Conservation (phyloP, 1,140 invertebrate species). For the Brachionus paranguensis region DNA sequence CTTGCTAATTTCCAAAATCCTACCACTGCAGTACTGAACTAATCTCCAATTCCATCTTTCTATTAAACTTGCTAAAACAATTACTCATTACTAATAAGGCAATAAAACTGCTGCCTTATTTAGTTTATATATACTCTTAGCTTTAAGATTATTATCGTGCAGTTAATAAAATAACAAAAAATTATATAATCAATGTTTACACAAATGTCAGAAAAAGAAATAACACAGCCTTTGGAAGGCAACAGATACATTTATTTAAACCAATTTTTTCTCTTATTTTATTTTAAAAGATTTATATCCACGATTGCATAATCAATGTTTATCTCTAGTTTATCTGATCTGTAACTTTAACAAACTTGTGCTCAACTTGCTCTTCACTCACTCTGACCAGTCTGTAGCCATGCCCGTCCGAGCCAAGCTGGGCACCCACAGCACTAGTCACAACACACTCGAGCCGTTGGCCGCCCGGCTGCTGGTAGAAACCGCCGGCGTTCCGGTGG, state of each 20-base stretch:
- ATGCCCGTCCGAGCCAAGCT: conserved; percentile 54
- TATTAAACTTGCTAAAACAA: conserved; percentile 20
- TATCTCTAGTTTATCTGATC: conserved; percentile 37
- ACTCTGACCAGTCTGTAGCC: conserved; percentile 58
- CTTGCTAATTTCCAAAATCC: neutral
- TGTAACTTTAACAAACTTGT: conserved; percentile 47
- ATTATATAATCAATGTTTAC: conserved; percentile 28
- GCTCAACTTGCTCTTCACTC: conserved; percentile 47
- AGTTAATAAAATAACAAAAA: conserved; percentile 1
- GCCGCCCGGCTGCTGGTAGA: conserved; percentile 49
- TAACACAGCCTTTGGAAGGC: neutral
- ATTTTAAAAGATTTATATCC: neutral
- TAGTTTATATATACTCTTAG: neutral
- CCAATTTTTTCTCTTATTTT: neutral
- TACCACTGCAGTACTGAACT: neutral
- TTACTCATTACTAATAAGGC: conserved; percentile 5
- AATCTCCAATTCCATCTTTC: neutral
- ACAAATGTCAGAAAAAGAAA: conserved; percentile 6
- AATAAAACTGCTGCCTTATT: neutral
- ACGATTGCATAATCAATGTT: neutral
- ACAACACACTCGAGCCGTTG: conserved; percentile 55
- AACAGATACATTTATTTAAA: conserved; percentile 11
- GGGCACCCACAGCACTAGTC: conserved; percentile 59
- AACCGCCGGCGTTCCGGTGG: conserved; percentile 58
- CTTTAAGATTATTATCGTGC: neutral